Evolutionary conservation across 2,113 vertebrate species (phyloP), one percentile per base, ranked within the genome.

Genomic region (Pao palembangensis): DNA sequence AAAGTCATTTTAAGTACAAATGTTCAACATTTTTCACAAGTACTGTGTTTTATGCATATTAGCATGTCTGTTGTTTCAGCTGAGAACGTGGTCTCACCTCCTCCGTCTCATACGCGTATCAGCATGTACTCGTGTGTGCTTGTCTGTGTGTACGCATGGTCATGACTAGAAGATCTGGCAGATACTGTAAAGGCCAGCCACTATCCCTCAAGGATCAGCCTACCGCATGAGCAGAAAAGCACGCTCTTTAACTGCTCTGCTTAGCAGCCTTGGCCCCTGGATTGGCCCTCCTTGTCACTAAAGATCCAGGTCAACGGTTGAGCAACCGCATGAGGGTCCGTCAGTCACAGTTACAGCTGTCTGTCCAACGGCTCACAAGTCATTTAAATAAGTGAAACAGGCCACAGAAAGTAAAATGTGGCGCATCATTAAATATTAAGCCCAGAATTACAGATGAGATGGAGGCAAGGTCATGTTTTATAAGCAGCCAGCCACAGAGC

Each of bases 381-480:
- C 23, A 8, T 63, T 80, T 76, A 54, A 70, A 82, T 73, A 73
- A 77, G 66, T 69, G 21, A 75, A 82, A 78, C 17, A 47, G 60
- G 51, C 17, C 73, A 47, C 18, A 46, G 58, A 20, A 23, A 73
- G 55, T 75, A 79, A 80, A 84, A 75, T 55, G 55, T 53, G 44
- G 52, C 0, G 74, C 51, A 61, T 83, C 73, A 81, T 87, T 68
- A 80, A 78, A 84, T 76, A 81, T 81, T 79, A 59, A 82, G 52
- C 69, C 43, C 55, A 21, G 62, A 51, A 52, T 53, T 54, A 55
- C 68, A 67, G 60, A 75, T 54, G 56, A 83, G 55, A 1, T 34
- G 47, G 62, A 78, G 62, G 63, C 71, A 71, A 80, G 79, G 79
- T 85, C 58, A 19, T 69, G 66, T 75, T 83, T 81, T 61, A 75